A percentile compares a stretch with the other conserved stretches of the same genome.
Evolutionary conservation across 2,113 vertebrate species (phyloP).

Genomic region (Lepisosteus oculatus): DNA sequence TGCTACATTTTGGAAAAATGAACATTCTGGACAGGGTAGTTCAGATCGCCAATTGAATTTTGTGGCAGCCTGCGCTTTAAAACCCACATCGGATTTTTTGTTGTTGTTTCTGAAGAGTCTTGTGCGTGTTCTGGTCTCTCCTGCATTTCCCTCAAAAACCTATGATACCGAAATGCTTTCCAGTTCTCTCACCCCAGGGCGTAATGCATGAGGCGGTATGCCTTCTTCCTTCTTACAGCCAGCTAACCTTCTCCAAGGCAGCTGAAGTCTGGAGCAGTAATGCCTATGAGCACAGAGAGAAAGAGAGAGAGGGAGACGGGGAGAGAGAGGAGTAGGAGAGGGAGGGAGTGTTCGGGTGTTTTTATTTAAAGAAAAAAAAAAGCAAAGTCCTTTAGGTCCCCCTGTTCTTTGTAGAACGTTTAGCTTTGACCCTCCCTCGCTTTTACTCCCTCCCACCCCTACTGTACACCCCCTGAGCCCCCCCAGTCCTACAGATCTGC

Average conservation of each 20-base stretch:
- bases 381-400: slow-evolving; percentile 69
- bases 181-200: slow-evolving; percentile 66
- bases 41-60: slow-evolving; percentile 48
- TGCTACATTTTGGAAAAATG: no score
- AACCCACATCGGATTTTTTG: slow-evolving; percentile 66
- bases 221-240: slow-evolving; percentile 61
- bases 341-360: slow-evolving; percentile 48
- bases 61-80: slow-evolving; percentile 67
- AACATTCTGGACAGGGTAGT: slow-evolving; percentile 56
- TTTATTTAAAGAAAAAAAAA: slow-evolving; percentile 47
- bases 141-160: slow-evolving; percentile 59
- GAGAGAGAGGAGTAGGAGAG: slow-evolving; percentile 34
- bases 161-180: slow-evolving; percentile 64
- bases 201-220: slow-evolving; percentile 62
- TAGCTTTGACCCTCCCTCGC: slow-evolving; percentile 94
- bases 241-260: slow-evolving; percentile 72
- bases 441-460: slow-evolving; percentile 80
- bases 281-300: slow-evolving; percentile 61
- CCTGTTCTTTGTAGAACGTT: slow-evolving; percentile 88
- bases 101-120: slow-evolving; percentile 59
- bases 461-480: slow-evolving; percentile 23
- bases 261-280: slow-evolving; percentile 66
- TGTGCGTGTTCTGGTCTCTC: slow-evolving; percentile 45
- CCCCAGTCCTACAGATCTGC: slow-evolving; percentile 75
- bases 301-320: slow-evolving; percentile 33